These are phyloP conservation scores for Phania funesta DNA, from an alignment of 2,888 invertebrate species.

Conservation along the genomic window DNA sequence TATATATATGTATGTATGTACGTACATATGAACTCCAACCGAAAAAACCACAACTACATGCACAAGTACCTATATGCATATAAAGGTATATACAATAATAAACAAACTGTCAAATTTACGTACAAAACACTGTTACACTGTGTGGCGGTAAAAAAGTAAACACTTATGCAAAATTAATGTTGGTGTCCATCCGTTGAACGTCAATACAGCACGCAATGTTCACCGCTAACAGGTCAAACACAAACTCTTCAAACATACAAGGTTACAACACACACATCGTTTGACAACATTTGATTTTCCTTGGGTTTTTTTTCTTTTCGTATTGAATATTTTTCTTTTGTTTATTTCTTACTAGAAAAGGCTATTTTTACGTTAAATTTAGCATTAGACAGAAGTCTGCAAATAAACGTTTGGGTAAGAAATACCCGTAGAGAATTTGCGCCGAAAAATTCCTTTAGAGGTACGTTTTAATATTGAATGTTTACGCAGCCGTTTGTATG, in stretches of 20 bases:
- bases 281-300: slow-evolving; percentile 34
- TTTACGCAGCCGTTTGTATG: background rate
- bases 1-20: too few relatives aligned
- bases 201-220: slow-evolving; percentile 31
- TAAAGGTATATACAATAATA: background rate
- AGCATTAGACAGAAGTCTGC: background rate
- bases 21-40: slow-evolving; percentile 51
- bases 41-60: slow-evolving; percentile 15
- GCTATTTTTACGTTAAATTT: slow-evolving; percentile 3
- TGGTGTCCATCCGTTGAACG: slow-evolving; percentile 42
- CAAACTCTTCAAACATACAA: slow-evolving; percentile 59
- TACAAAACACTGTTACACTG: slow-evolving; percentile 13
- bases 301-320: background rate
- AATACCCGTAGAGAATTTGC: slow-evolving; percentile 43
- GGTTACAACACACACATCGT: slow-evolving; percentile 61
- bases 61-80: background rate
- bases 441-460: slow-evolving; percentile 59
- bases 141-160: background rate
- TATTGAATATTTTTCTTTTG: background rate
- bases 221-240: slow-evolving; percentile 66
- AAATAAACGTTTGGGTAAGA: background rate
- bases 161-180: slow-evolving; percentile 1
- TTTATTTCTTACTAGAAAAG: background rate
- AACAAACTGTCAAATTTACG: slow-evolving; percentile 45
- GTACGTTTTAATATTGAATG: slow-evolving; percentile 36